Evolutionary conservation across 2,113 vertebrate genomes (phyloP).

Genomic region (Cyphomyrus plagiostoma): DNA sequence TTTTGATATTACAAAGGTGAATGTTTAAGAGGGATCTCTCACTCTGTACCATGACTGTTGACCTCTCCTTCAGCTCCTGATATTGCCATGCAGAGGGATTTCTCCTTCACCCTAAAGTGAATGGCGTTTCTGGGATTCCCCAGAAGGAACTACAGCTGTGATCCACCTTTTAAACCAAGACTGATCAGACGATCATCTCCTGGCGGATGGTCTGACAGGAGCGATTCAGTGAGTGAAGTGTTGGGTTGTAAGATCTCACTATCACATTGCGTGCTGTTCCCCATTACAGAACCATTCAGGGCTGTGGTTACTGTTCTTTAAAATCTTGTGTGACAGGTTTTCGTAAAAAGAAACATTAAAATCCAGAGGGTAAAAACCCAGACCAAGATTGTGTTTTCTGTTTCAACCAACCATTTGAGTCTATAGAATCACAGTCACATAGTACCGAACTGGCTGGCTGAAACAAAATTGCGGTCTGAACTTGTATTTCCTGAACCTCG

Average conservation of each 20-base stretch:
- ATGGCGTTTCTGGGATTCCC: background rate
- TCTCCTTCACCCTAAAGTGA: background rate
- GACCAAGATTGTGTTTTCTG: background rate
- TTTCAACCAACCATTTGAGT: background rate
- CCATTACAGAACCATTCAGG: background rate
- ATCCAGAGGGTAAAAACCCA: background rate
- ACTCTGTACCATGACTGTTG: background rate
- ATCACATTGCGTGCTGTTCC: background rate
- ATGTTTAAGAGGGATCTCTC: background rate
- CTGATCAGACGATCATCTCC: background rate
- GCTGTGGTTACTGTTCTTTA: background rate
- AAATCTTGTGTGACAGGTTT: background rate
- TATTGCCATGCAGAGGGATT: background rate
- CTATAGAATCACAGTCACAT: background rate
- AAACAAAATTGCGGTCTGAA: background rate
- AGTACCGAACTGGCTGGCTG: background rate
- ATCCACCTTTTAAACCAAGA: background rate
- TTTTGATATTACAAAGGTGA: background rate
- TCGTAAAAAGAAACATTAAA: background rate
- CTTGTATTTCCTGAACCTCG: too few species aligned
- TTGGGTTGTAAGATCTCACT: background rate
- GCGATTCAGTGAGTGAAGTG: background rate
- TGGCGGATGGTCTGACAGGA: background rate
- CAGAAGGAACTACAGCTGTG: background rate
- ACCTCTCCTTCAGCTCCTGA: background rate